These are phyloP conservation scores for Xylophagus ater DNA, from an alignment of 2,888 invertebrate species.

Conservation along the genomic window DNA sequence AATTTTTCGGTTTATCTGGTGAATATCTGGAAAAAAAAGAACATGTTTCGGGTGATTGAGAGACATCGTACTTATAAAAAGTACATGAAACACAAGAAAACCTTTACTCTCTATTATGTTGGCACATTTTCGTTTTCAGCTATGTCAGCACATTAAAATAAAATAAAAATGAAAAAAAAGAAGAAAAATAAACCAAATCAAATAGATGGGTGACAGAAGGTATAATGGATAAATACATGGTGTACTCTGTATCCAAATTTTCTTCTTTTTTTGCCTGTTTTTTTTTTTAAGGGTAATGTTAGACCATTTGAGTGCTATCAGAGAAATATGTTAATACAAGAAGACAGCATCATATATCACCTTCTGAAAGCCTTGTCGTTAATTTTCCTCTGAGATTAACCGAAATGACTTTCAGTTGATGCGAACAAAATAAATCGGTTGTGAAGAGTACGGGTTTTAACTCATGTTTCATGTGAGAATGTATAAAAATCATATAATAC, in stretches of 20 bases:
- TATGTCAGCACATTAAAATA: neutral
- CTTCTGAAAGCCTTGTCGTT: conserved; percentile 12
- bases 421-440: conserved; percentile 11
- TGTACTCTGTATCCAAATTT: neutral
- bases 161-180: neutral
- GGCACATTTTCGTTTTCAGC: neutral
- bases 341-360: conserved; percentile 15
- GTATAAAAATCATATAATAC: too few species aligned
- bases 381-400: conserved; percentile 16
- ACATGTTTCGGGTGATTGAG: conserved; percentile 8
- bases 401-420: conserved; percentile 11
- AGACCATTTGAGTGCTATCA: conserved; percentile 10
- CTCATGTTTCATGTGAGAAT: too few species aligned
- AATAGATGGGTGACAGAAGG: too few species aligned
- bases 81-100: neutral
- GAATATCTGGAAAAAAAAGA: neutral
- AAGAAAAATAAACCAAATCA: too few species aligned
- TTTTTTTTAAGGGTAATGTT: conserved; percentile 4
- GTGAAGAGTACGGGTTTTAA: conserved; percentile 10
- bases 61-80: conserved; percentile 4
- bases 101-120: neutral
- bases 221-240: too few species aligned
- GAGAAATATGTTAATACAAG: conserved; percentile 14
- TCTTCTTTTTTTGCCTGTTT: neutral
- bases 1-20: neutral